Base-by-base conservation (phyloP, 2,888 invertebrate genomes). In the Mycalesis mineus region DNA sequence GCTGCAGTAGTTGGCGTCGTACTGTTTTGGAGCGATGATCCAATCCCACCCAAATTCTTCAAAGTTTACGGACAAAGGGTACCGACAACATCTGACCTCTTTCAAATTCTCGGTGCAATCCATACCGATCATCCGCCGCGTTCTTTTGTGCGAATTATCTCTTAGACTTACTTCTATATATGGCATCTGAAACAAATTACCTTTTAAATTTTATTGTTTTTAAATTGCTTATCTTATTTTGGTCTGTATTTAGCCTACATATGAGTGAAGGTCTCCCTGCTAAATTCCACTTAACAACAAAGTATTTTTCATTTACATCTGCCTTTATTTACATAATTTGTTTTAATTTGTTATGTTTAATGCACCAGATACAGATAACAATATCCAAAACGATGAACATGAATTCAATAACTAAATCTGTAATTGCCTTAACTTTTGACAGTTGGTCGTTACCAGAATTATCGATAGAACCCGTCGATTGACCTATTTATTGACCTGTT, bases 21-120 rank as follows among this genome's bases (percentile, higher is more conserved):
- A 99, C 61, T 94, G 92, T 73, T 96, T 97, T 0, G 99, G 99
- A 0, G 98, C 98, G 59, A 99, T 97, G 72, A 99, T 96, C 94
- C 98, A 99, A 77, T 98, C 97, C 97, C 98, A 98, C 28, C 98
- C 98, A 77, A 98, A 97, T 74, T 95, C 94, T 68, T 96, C 95
- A 80, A 99, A 99, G 89, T 98, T 97, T 13, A 99, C 97, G 11
- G 94, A 94, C 42, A 98, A 91, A 0, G 98, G 97, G 83, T 97
- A 98, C 4, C 98, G 94, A 77, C 99, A 99, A 86, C 99, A 99
- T 45, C 96, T 92, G 29, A 93, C 92, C 73, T 97, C 96, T 67
- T 94, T 91, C 8, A 93, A 93, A 67, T 92, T 92, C 69, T 96
- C 96, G 57, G 95, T 94, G 86, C 98, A 98, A 77, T 95, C 95